phyloP scores from a whole-genome alignment of 1,140 invertebrate species.

The Trichonephila inaurata region DNA sequence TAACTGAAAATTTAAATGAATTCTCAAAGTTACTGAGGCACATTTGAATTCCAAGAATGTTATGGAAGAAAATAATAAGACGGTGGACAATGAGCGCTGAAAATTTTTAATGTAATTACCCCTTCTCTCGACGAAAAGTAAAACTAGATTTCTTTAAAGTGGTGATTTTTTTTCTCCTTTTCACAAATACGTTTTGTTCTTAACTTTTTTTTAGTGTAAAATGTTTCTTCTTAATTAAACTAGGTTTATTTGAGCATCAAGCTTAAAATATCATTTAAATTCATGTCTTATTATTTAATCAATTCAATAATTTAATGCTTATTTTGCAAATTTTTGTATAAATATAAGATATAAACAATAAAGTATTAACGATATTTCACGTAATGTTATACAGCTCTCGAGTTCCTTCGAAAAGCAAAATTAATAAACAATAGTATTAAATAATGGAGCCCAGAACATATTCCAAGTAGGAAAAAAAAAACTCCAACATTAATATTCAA shows the following conservation, averaged over 20 bases:
- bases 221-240: constrained; percentile 15
- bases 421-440: no score
- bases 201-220: not conserved
- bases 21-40: constrained; percentile 22
- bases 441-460: no score
- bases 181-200: not conserved
- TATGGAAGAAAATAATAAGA: not conserved
- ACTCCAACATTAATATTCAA: no score
- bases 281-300: no score
- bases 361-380: no score
- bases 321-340: no score
- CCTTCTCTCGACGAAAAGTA: not conserved
- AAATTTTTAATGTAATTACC: constrained; percentile 13
- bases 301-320: no score
- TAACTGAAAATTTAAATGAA: not conserved
- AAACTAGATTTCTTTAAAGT: not conserved
- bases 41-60: not conserved
- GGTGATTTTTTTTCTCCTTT: not conserved
- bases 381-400: no score
- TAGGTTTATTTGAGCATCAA: not conserved
- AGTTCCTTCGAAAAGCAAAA: no score
- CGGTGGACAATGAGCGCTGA: not conserved
- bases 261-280: not conserved
- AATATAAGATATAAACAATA: no score
- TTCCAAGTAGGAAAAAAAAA: no score